A percentile compares a stretch with the other conserved stretches of the same genome.
phyloP scores from a whole-genome alignment of 1,140 invertebrate species.

The Conus ventricosus region DNA sequence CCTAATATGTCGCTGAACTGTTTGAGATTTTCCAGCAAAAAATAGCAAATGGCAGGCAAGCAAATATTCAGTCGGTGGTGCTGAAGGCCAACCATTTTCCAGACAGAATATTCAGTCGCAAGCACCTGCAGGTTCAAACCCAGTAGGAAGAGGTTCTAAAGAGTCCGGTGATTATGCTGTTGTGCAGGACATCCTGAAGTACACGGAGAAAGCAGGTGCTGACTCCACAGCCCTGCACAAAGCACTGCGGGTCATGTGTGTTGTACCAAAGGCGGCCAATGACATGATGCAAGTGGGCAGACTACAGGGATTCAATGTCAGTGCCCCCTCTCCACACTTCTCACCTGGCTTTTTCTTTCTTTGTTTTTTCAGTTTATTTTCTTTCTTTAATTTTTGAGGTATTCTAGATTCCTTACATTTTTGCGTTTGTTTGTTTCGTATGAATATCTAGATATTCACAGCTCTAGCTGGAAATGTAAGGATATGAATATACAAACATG shows the following conservation, averaged over 20 bases:
- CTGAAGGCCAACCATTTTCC: too few relatives aligned
- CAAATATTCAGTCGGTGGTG: too few relatives aligned
- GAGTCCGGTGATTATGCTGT: not conserved
- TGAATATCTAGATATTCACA: not conserved
- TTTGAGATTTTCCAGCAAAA: too few relatives aligned
- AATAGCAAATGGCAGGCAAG: too few relatives aligned
- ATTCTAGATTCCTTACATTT: not conserved
- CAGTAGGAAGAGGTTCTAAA: too few relatives aligned
- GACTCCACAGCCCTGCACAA: constrained; percentile 82
- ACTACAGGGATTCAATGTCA: constrained; percentile 96
- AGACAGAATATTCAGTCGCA: too few relatives aligned
- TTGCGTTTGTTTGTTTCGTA: not conserved
- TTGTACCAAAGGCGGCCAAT: constrained; percentile 97
- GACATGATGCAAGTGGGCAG: constrained; percentile 99
- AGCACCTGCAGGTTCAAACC: too few relatives aligned
- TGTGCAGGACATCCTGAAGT: constrained; percentile 78
- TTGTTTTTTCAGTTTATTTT: not conserved
- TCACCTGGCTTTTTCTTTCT: not conserved
- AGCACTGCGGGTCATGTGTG: constrained; percentile 85
- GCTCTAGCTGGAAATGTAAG: too few relatives aligned
- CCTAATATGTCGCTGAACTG: too few relatives aligned
- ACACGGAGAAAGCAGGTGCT: constrained; percentile 78
- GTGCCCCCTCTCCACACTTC: constrained; percentile 51
- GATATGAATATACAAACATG: too few relatives aligned
- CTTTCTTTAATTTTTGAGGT: not conserved